phyloP scores from a whole-genome alignment of 2,888 invertebrate species.

The Neoscelio sp. region DNA sequence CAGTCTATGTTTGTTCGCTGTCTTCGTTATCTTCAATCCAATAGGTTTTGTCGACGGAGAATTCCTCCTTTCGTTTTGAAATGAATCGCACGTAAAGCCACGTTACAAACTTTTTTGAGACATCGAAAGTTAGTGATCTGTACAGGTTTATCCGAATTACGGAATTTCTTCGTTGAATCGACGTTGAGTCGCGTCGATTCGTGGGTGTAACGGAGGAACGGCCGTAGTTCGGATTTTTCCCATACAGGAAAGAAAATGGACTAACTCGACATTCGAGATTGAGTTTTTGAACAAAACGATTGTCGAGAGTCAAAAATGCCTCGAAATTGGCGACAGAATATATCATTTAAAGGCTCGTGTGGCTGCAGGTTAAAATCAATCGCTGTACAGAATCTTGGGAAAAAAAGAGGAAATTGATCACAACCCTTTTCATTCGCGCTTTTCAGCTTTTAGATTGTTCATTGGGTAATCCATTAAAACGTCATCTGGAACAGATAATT shows the following conservation, averaged over 20 bases:
- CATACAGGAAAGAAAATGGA: no score
- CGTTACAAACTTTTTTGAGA: no score
- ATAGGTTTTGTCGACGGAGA: no score
- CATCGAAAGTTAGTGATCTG: no score
- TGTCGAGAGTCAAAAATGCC: not conserved
- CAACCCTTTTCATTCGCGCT: conserved; percentile 66
- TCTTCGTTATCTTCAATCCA: not conserved
- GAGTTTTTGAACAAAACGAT: no score
- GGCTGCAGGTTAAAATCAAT: not conserved
- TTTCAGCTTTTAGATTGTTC: conserved; percentile 71
- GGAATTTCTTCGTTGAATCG: no score
- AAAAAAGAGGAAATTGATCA: conserved; percentile 12
- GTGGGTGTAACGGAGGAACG: no score
- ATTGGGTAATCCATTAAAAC: conserved; percentile 73
- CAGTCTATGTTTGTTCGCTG: conserved; percentile 40
- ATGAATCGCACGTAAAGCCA: no score
- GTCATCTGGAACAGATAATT: conserved; percentile 73
- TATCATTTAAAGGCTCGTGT: not conserved
- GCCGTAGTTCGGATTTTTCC: no score
- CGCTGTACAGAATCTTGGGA: not conserved
- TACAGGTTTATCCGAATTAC: no score
- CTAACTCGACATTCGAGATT: no score
- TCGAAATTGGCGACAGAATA: not conserved
- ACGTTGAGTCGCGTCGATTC: no score
- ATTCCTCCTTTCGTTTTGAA: conserved; percentile 6